These are phyloP conservation scores for Tokudaia tokunoshimensis DNA, from an alignment of 2,797 vertebrate species.

Conservation along the genomic window DNA sequence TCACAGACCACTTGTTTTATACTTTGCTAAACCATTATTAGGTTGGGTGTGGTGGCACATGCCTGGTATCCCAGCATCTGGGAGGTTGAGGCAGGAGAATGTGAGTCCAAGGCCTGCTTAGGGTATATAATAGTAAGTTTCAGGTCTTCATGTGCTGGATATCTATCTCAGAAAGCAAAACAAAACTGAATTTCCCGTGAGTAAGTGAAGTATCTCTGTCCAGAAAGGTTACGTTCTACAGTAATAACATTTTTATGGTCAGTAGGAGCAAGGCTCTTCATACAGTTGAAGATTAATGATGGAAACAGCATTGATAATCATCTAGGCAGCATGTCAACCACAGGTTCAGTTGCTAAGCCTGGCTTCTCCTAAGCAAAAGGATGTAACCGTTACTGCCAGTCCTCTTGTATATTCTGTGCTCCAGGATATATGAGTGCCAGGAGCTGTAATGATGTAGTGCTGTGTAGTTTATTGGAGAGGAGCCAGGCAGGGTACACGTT, in stretches of 20 bases:
- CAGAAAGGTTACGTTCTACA: slow-evolving; percentile 37
- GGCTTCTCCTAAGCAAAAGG: slow-evolving; percentile 38
- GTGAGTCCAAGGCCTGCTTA: neutral
- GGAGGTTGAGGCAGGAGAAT: neutral
- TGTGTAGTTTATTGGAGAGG: neutral
- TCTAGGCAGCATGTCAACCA: neutral
- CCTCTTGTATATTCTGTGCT: neutral
- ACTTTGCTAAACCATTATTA: slow-evolving; percentile 27
- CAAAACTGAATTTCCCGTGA: neutral
- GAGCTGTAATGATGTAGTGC: neutral
- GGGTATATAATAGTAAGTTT: neutral
- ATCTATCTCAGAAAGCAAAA: neutral
- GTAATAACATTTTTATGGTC: slow-evolving; percentile 50
- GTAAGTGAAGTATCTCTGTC: slow-evolving; percentile 42
- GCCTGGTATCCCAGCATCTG: neutral
- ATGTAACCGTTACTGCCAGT: neutral
- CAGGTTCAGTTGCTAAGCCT: slow-evolving; percentile 3
- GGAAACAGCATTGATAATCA: slow-evolving; percentile 50
- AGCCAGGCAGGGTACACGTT: neutral
- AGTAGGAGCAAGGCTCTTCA: slow-evolving; percentile 19
- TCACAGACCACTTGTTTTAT: slow-evolving; percentile 37
- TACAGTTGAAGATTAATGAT: slow-evolving; percentile 40
- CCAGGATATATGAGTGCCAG: neutral
- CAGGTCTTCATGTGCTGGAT: neutral
- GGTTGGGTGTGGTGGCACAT: neutral